Evolutionary conservation across 2,888 invertebrate genomes (phyloP).

Genomic region (Temnothorax ravouxi): DNA sequence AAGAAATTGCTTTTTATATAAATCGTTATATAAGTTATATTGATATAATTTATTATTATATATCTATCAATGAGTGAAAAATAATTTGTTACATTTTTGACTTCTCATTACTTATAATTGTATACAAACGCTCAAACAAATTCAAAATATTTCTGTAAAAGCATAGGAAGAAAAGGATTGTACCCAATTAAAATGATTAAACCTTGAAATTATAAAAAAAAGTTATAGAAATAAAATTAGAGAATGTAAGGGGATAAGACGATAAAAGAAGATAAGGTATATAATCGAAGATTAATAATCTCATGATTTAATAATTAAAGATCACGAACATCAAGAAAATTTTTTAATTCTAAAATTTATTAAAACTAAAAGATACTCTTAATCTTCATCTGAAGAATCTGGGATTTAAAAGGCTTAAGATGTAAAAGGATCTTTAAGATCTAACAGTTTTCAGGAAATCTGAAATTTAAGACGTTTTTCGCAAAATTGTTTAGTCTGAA

Average conservation of each 20-base stretch:
- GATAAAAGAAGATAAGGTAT: background rate
- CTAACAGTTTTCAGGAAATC: background rate
- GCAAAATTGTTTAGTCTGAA: background rate
- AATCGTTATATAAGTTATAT: background rate
- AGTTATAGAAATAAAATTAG: background rate
- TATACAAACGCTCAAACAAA: background rate
- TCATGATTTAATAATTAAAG: background rate
- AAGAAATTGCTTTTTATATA: background rate
- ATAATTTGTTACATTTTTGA: background rate
- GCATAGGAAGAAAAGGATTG: background rate
- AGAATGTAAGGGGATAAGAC: background rate
- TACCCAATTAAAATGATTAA: background rate
- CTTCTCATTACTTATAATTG: background rate
- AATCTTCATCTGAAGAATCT: background rate
- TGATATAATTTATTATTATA: too few species aligned
- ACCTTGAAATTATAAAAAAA: background rate
- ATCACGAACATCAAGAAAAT: background rate
- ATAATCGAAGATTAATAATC: background rate
- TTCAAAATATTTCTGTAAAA: background rate
- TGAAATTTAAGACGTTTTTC: background rate
- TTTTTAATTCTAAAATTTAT: background rate
- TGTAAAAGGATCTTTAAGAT: slow-evolving; percentile 15
- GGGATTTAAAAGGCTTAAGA: background rate
- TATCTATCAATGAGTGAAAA: slow-evolving; percentile 12
- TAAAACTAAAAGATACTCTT: background rate